Percentiles rank a stretch among this genome's conserved stretches.
phyloP scores from a whole-genome alignment of 2,113 vertebrate genomes.

The Strix uralensis region DNA sequence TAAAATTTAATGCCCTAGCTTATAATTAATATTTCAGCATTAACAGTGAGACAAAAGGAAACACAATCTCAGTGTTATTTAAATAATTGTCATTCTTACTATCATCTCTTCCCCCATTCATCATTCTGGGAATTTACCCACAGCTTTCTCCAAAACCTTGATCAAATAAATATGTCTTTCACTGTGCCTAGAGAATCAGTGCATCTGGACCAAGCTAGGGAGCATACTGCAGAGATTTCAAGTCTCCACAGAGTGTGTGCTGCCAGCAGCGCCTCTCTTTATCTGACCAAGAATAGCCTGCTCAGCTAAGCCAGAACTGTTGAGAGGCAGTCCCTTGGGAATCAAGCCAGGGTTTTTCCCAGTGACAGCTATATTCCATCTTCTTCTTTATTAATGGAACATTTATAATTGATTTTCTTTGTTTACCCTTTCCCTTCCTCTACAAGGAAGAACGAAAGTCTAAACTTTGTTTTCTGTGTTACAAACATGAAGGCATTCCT shows the following conservation, averaged over 20 bases:
- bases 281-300: conserved; percentile 27
- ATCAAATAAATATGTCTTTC: conserved; percentile 30
- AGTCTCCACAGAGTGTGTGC: background rate
- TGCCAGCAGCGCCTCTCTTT: conserved; percentile 12
- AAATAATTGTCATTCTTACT: background rate
- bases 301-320: conserved; percentile 5
- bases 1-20: background rate
- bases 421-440: conserved; percentile 3
- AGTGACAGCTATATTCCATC: conserved; percentile 26
- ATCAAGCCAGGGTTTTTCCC: conserved; percentile 12
- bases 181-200: background rate
- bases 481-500: background rate
- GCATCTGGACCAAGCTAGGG: background rate
- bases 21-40: background rate
- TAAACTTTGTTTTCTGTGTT: background rate
- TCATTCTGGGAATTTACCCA: background rate
- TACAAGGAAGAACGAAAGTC: background rate
- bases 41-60: background rate
- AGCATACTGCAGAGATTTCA: conserved; percentile 21
- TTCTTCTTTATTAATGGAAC: conserved; percentile 4
- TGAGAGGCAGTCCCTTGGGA: background rate
- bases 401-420: conserved; percentile 26
- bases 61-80: background rate
- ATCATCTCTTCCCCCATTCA: background rate
- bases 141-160: background rate